Conservation (phyloP, 2,888 invertebrate species). For the Orchesella flavescens region DNA sequence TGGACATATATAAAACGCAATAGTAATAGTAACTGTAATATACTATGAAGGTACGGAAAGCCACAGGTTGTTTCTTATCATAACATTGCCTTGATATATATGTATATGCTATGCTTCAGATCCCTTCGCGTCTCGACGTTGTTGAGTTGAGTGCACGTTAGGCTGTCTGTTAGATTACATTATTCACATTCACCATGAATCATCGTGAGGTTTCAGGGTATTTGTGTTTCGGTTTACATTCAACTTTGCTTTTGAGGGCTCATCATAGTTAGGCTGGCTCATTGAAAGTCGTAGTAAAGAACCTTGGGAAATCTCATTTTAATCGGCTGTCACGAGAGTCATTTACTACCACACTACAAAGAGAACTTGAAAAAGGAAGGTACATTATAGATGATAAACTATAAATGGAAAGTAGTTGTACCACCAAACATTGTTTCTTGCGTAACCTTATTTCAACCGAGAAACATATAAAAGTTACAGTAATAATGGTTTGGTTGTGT, state of each 20-base stretch:
- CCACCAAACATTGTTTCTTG: background rate
- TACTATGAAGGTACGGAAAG: background rate
- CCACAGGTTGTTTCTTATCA: background rate
- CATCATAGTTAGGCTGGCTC: too few species aligned
- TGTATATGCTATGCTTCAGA: too few species aligned
- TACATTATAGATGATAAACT: too few species aligned
- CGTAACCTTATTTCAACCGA: conserved; percentile 4
- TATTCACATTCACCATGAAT: conserved; percentile 11
- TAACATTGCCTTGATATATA: background rate
- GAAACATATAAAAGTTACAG: background rate
- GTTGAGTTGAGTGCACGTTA: too few species aligned
- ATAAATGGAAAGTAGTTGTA: too few species aligned
- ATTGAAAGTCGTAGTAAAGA: conserved; percentile 28
- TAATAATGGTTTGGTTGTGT: conserved; percentile 17
- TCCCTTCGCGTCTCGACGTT: too few species aligned
- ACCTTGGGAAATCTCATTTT: conserved; percentile 57
- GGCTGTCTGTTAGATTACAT: too few species aligned
- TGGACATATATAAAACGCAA: too few species aligned
- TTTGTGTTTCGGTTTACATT: background rate
- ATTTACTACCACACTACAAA: background rate
- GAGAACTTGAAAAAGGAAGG: too few species aligned
- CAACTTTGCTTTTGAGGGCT: too few species aligned
- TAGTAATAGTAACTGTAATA: too few species aligned
- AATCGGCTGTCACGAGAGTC: conserved; percentile 54
- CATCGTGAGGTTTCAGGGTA: conserved; percentile 8